Evolutionary conservation across 2,113 vertebrate genomes (phyloP).

Genomic region (Apteryx owenii): DNA sequence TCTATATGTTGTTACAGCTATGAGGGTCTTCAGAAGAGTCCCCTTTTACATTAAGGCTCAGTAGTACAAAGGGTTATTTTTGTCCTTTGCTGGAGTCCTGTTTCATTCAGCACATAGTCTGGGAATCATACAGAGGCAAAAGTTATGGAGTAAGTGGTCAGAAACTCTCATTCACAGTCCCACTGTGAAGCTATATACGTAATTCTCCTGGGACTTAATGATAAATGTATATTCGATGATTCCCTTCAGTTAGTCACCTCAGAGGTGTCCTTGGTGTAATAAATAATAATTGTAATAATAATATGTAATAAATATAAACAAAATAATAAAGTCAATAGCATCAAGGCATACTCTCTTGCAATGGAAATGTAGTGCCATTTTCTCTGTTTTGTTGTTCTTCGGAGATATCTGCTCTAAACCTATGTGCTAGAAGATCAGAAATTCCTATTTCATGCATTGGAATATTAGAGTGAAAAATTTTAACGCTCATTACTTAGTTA

Average conservation of each 20-base stretch:
- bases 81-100: neutral
- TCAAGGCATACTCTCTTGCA: neutral
- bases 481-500: neutral
- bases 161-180: conserved; percentile 11
- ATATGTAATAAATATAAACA: neutral
- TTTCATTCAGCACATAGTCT: neutral
- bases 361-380: accelerated
- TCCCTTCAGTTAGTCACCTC: neutral
- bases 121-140: conserved; percentile 9
- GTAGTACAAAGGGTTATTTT: neutral
- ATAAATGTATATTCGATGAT: neutral
- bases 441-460: neutral
- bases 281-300: no score
- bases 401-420: neutral
- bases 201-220: neutral
- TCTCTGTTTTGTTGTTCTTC: neutral
- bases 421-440: neutral
- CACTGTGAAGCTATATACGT: neutral
- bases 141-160: neutral
- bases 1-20: neutral
- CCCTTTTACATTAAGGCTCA: neutral
- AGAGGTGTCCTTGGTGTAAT: neutral
- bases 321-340: neutral
- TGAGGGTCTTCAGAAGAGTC: neutral
- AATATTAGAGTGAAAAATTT: neutral